A percentile compares a stretch with the other conserved stretches of the same genome.
Conservation (phyloP, 2,113 vertebrate species). For the Penelope pileata region DNA sequence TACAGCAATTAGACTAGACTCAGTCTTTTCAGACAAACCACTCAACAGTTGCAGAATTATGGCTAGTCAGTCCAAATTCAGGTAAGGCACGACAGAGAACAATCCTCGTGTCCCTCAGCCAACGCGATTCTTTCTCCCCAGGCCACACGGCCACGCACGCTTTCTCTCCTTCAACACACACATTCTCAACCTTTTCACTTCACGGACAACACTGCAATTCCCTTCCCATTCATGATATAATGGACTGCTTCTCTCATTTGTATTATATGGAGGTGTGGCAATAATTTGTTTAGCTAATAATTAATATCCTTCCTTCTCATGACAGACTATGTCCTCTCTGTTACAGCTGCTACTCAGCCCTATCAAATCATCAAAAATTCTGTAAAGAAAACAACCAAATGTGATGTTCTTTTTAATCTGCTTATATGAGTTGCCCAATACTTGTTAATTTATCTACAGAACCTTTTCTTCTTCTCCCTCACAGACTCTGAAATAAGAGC, state of each 20-base stretch:
- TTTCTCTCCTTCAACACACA: neutral
- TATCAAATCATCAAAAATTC: neutral
- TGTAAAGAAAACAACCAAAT: neutral
- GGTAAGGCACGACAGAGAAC: neutral
- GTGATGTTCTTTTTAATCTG: neutral
- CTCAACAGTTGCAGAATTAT: neutral
- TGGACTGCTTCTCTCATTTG: neutral
- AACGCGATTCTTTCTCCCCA: neutral
- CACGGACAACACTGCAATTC: neutral
- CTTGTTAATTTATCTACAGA: neutral
- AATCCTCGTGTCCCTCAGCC: neutral
- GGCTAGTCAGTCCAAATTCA: neutral
- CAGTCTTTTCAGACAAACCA: neutral
- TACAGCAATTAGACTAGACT: neutral
- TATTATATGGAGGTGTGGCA: neutral
- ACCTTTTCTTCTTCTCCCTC: neutral
- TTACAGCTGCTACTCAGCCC: neutral
- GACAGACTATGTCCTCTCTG: neutral
- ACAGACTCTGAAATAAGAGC: neutral
- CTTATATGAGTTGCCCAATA: neutral
- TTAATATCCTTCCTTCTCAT: neutral
- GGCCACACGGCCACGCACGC: fast-evolving
- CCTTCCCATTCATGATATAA: neutral
- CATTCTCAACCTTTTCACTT: neutral
- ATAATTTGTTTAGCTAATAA: neutral